A percentile compares a stretch with the other conserved stretches of the same genome.
Evolutionary conservation across 1,140 invertebrate species (phyloP).

Genomic region (Drosophila burlai): DNA sequence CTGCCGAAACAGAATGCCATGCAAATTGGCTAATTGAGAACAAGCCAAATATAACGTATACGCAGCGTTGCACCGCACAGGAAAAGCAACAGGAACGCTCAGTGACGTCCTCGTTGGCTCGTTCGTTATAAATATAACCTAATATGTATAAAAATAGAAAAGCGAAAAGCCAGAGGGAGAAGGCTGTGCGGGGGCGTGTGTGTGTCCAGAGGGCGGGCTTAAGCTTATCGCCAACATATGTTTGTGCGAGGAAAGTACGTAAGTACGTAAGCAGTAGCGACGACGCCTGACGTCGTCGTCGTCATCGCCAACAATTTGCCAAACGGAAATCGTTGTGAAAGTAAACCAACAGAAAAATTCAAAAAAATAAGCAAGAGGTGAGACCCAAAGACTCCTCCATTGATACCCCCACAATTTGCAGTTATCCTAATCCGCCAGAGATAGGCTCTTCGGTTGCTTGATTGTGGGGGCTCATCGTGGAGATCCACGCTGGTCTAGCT

Average conservation of each 20-base stretch:
- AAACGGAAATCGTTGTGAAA: constrained; percentile 55
- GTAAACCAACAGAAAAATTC: constrained; percentile 26
- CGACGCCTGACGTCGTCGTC: constrained; percentile 56
- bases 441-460: constrained; percentile 2
- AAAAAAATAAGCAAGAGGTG: neutral
- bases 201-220: constrained; percentile 62
- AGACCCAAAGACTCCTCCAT: constrained; percentile 18
- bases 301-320: constrained; percentile 53
- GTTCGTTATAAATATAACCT: constrained; percentile 58
- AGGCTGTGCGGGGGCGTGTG: constrained; percentile 4
- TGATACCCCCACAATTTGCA: constrained; percentile 14
- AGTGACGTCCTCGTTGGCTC: constrained; percentile 43
- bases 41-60: constrained; percentile 18
- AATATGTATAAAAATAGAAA: constrained; percentile 69
- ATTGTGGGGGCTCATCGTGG: constrained; percentile 24
- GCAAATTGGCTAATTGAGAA: constrained; percentile 30
- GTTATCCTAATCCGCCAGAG: constrained; percentile 22
- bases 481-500: constrained; percentile 14
- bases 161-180: neutral
- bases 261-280: constrained; percentile 43
- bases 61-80: constrained; percentile 20
- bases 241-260: constrained; percentile 54
- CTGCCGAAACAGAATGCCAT: constrained; percentile 10
- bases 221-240: constrained; percentile 60
- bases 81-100: constrained; percentile 3